These are phyloP conservation scores for Eumerus sabulonum DNA, from an alignment of 2,888 invertebrate species.

Conservation along the genomic window DNA sequence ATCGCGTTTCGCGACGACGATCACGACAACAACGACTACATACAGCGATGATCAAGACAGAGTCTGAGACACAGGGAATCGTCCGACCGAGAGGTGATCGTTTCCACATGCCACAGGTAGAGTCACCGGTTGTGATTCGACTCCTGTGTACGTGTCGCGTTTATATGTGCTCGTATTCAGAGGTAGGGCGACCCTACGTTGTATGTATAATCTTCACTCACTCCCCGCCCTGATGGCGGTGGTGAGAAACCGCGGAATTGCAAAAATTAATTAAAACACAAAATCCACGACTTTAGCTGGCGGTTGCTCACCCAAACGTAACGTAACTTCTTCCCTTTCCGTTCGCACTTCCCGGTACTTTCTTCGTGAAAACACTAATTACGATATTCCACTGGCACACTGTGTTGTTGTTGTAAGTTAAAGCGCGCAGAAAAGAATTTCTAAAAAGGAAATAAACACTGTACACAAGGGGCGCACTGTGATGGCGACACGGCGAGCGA, in stretches of 20 bases:
- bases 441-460: conserved; percentile 2
- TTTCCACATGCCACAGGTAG: conserved; percentile 67
- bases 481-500: conserved; percentile 26
- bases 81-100: conserved; percentile 36
- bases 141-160: background rate
- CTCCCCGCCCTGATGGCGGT: conserved; percentile 37
- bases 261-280: conserved; percentile 23
- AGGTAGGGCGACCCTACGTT: background rate
- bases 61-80: conserved; percentile 24
- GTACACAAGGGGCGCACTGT: no score
- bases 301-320: conserved; percentile 56
- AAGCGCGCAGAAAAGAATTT: conserved; percentile 48
- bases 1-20: no score
- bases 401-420: background rate
- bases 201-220: conserved; percentile 52
- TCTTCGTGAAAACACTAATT: conserved; percentile 2
- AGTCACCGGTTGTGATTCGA: conserved; percentile 9
- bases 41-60: no score
- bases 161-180: background rate
- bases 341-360: background rate
- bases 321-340: conserved; percentile 39
- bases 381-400: conserved; percentile 35
- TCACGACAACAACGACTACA: no score
- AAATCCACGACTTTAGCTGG: conserved; percentile 41
- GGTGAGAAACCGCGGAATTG: conserved; percentile 63